Evolutionary conservation across 2,797 vertebrate species (phyloP), one percentile per base, ranked within the genome.

Genomic region (Geotrypetes seraphini): DNA sequence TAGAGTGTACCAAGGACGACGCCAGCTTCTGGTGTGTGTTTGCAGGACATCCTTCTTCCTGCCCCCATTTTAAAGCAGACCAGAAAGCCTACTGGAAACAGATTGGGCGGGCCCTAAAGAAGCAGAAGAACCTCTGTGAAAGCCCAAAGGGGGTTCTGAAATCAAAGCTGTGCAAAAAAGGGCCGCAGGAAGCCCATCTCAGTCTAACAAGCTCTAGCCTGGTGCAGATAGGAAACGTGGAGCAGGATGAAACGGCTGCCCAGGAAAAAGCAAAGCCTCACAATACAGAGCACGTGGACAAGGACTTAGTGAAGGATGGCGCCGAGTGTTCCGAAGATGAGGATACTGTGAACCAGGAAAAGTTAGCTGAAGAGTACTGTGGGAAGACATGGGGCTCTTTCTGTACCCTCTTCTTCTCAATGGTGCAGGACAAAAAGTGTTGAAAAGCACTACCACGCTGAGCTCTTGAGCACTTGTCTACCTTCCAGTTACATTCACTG

Each of bases 31-130:
- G 71, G 45, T 97, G 93, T 2, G 65, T 81, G 21, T 97, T 88
- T 35, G 51, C 44, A 0, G 87, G 86, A 23, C 69, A 69, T 3
- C 88, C 90, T 2, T 31, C 65, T 1, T 24, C 54, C 2, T 97
- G 93, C 42, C 50, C 74, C 0, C 58, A 74, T 24, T 85, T 80
- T 14, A 20, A 32, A 3, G 50, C 66, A 22, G 65, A 78, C 2
- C 27, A 47, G 10, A 71, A 60, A 19, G 30, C 34, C 5, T 96
- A 84, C 56, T 96, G 92, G 92, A 96, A 83, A 45, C 91, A 96
- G 48, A 69, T 96, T 1, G 45, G 46, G 7, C 66, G 83, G 10
- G 65, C 72, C 0, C 65, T 98, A 16, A 85, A 50, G 50, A 90
- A 79, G 28, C 83, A 90, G 25, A 87, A 75, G 36, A 60, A 40